Conservation (phyloP, 2,113 vertebrate species). For the Phrynocephalus versicolor region DNA sequence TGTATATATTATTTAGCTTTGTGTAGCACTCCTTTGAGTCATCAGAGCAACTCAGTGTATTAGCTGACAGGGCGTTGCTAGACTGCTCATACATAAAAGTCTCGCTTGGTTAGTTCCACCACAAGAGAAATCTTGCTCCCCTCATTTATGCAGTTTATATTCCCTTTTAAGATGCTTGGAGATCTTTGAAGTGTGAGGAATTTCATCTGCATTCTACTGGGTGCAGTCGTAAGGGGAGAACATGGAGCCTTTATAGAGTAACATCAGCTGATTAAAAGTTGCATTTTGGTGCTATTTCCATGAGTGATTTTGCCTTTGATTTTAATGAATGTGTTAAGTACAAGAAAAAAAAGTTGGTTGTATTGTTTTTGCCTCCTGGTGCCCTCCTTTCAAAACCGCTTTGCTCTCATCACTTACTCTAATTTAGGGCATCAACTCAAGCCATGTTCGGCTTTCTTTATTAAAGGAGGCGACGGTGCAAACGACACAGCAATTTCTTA, state of each 20-base stretch:
- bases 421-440: neutral
- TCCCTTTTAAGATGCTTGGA: constrained; percentile 7
- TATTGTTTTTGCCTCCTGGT: neutral
- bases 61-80: neutral
- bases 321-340: constrained; percentile 10
- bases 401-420: neutral
- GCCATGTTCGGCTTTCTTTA: neutral
- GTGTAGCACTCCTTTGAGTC: neutral
- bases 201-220: constrained; percentile 8
- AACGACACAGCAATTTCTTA: constrained; percentile 33
- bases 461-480: constrained; percentile 2
- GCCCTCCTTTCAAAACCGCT: neutral
- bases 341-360: neutral
- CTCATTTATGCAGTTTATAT: constrained; percentile 21
- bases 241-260: neutral
- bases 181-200: constrained; percentile 13
- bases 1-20: constrained; percentile 30
- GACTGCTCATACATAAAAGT: neutral
- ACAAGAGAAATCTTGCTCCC: neutral
- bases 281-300: constrained; percentile 5
- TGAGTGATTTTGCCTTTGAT: neutral
- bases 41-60: neutral
- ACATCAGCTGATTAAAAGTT: neutral
- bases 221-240: neutral
- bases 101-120: neutral